Percentiles rank a stretch among this genome's conserved stretches.
phyloP scores from a whole-genome alignment of 2,888 invertebrate species.

The Cistogaster globosa region DNA sequence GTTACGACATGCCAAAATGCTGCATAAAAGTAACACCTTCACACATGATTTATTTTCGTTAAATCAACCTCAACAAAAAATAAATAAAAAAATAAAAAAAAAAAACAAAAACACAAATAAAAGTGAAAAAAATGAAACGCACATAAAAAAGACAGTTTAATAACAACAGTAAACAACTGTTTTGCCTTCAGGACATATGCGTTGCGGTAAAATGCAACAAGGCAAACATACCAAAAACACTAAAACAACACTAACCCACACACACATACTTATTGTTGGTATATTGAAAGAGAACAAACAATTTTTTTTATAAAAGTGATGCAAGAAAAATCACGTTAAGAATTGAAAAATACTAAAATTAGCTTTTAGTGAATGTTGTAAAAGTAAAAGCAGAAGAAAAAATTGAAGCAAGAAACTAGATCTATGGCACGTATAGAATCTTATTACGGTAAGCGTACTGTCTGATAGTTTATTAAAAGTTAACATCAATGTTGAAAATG shows the following conservation, averaged over 20 bases:
- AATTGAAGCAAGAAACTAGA: conserved; percentile 5
- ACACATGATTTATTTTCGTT: conserved; percentile 80
- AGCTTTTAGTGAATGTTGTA: conserved; percentile 47
- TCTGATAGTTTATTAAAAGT: conserved; percentile 64
- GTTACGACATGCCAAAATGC: conserved; percentile 73
- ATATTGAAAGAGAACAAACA: conserved; percentile 56
- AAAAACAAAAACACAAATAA: conserved; percentile 12
- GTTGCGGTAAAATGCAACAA: conserved; percentile 73
- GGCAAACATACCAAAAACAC: conserved; percentile 51
- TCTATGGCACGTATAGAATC: conserved; percentile 59
- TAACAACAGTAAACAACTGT: conserved; percentile 70
- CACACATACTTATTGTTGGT: conserved; percentile 4
- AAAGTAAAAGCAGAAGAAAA: conserved; percentile 3
- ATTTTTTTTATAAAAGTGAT: conserved; percentile 32
- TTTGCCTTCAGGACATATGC: conserved; percentile 71
- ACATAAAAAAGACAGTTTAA: conserved; percentile 46
- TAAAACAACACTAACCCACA: conserved; percentile 10
- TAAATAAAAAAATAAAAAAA: conserved; percentile 39
- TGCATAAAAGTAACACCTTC: conserved; percentile 78
- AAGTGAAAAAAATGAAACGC: conserved; percentile 15
- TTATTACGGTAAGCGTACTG: conserved; percentile 66
- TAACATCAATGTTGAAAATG: conserved; percentile 41
- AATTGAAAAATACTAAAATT: conserved; percentile 54
- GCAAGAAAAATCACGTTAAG: conserved; percentile 30
- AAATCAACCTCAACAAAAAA: conserved; percentile 75